phyloP scores from a whole-genome alignment of 2,113 vertebrate species.

The Corydoras maculifer region DNA sequence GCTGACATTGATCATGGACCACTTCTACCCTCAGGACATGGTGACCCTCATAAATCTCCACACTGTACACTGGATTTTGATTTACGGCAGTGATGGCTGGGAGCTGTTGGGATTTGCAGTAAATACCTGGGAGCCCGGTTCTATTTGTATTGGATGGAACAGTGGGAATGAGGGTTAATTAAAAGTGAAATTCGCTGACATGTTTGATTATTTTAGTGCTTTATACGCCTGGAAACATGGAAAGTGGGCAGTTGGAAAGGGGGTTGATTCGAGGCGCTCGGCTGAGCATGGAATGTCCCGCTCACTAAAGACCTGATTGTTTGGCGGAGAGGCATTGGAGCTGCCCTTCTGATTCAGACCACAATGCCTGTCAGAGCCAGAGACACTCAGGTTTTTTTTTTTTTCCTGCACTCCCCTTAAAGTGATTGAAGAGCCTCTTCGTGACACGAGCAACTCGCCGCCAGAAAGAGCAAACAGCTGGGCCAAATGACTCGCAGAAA shows the following conservation, averaged over 20 bases:
- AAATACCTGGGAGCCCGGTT: too few species aligned
- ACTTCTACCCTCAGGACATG: conserved; percentile 1
- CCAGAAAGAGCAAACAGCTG: conserved; percentile 41
- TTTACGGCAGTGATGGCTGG: too few species aligned
- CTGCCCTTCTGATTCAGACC: conserved; percentile 43
- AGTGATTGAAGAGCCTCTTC: conserved; percentile 46
- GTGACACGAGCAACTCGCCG: conserved; percentile 41
- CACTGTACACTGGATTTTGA: neutral
- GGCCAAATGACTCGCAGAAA: conserved; percentile 30
- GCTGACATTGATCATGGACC: conserved; percentile 1
- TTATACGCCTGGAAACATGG: neutral
- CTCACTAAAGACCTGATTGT: conserved; percentile 40
- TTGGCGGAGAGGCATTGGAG: conserved; percentile 27
- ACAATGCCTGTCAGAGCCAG: conserved; percentile 51
- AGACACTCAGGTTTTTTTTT: conserved; percentile 22
- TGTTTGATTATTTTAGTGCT: too few species aligned
- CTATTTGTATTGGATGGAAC: too few species aligned
- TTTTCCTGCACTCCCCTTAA: conserved; percentile 21
- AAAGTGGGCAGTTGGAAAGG: neutral
- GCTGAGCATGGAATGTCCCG: conserved; percentile 35
- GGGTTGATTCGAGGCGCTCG: conserved; percentile 21
- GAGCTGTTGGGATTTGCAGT: too few species aligned
- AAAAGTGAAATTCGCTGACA: too few species aligned
- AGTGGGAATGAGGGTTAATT: too few species aligned
- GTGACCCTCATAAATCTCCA: conserved; percentile 4